Base-by-base conservation (phyloP, 2,113 vertebrate species). In the Hemibagrus wyckioides region DNA sequence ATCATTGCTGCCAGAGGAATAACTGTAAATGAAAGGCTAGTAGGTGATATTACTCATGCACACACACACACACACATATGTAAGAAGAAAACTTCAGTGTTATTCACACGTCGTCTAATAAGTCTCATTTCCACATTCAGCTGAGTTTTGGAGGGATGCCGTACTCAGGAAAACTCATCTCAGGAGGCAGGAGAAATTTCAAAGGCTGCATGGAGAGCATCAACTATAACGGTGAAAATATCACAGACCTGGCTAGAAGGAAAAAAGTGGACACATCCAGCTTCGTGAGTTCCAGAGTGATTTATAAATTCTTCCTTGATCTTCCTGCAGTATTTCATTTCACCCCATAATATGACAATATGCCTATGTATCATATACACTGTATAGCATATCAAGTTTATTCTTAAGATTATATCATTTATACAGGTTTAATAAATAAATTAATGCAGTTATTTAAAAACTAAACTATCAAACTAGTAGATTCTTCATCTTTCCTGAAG, bases 161-260 rank as follows among this genome's bases (percentile, higher is more conserved):
- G 50, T 99, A 97, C 94, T 98, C 97, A 41, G 98, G 98, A 14
- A 99, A 99, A 76, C 98, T 98, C 44, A 95, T 96, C 84, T 97
- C 96, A 75, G 98, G 95, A 87, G 95, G 95, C 0, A 95, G 96
- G 59, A 98, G 97, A 84, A 99, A 99, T 93, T 99, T 99, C 94
- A 98, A 96, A 94, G 98, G 98, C 88, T 99, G 98, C 90, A 99
- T 99, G 98, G 98, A 99, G 87, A 97, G 97, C 90, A 97, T 99
- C 89, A 98, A 97, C 94, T 99, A 99, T 94, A 99, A 99, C 48
- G 97, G 97, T 76, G 96, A 97, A 93, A 99, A 99, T 92, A 99
- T 99, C 86, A 99, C 98, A 41, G 98, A 99, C 91, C 96, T 99
- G 87, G 97, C 97, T 6, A 97, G 96, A 25, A 96, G 98, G 80